phyloP scores from a whole-genome alignment of 2,888 invertebrate species.

The Reticulitermes lucifugus region DNA sequence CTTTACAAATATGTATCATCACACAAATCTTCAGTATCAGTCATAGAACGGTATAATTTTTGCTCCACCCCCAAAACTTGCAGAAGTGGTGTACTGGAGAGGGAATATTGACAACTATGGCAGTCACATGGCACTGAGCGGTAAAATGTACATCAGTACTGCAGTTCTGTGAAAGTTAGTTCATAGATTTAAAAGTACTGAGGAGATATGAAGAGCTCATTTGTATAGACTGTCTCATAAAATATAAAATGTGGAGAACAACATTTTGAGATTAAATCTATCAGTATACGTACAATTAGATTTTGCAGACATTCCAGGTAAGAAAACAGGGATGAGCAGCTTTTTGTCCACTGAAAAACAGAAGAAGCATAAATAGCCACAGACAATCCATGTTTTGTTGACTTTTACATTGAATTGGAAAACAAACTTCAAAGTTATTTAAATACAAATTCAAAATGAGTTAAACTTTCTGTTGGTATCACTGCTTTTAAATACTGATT shows the following conservation, averaged over 20 bases:
- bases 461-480: no score
- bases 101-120: no score
- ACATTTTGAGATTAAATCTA: background rate
- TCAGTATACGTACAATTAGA: conserved; percentile 25
- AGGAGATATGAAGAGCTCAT: background rate
- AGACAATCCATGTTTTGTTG: background rate
- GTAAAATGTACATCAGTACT: background rate
- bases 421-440: no score
- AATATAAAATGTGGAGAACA: background rate
- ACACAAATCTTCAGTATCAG: no score
- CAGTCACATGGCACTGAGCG: no score
- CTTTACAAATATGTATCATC: no score
- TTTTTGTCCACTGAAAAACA: conserved; percentile 23
- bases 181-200: background rate
- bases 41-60: no score
- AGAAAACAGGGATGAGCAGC: conserved; percentile 1
- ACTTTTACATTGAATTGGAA: no score
- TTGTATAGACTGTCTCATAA: background rate
- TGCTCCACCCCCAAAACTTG: no score
- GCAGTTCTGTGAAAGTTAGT: background rate
- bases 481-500: no score
- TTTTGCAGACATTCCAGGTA: conserved; percentile 33
- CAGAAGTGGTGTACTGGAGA: no score
- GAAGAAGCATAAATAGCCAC: background rate
- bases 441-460: no score